phyloP scores from a whole-genome alignment of 92 coral and sea anemone species.

The Virgularia gustaviana region DNA sequence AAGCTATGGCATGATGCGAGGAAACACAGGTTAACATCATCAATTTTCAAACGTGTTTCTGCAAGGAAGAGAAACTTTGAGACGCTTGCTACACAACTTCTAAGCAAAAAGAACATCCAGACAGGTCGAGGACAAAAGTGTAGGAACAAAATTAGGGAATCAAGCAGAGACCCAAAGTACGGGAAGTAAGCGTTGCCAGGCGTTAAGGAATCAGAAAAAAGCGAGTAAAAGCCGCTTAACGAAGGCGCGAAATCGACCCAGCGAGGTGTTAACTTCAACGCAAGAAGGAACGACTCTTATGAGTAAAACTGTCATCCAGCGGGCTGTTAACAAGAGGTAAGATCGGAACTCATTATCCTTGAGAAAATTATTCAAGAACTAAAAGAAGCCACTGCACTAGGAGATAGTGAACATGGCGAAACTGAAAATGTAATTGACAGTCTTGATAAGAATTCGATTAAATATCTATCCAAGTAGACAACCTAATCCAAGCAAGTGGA shows the following conservation, averaged over 20 bases:
- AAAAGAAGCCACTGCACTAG: not conserved
- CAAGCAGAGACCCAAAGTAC: not conserved
- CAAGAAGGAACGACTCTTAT: not conserved
- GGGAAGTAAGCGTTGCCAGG: not conserved
- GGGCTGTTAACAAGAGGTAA: not conserved
- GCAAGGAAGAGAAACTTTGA: too few species aligned
- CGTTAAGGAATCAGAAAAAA: not conserved
- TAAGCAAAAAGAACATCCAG: too few species aligned
- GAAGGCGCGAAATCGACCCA: slow-evolving; percentile 4
- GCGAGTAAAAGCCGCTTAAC: not conserved
- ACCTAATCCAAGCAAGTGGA: not conserved
- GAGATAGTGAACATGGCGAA: slow-evolving; percentile 5
- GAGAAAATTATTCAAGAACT: not conserved
- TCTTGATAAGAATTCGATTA: slow-evolving; percentile 7
- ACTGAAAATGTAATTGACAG: not conserved
- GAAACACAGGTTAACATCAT: too few species aligned
- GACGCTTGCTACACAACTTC: too few species aligned
- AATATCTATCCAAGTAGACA: slow-evolving; percentile 1
- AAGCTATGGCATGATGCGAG: too few species aligned
- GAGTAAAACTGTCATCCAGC: not conserved
- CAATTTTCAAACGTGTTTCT: too few species aligned
- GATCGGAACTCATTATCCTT: not conserved
- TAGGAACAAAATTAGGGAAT: not conserved
- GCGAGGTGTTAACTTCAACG: not conserved
- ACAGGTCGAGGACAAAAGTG: not conserved